Conservation (phyloP, 2,888 invertebrate genomes). For the Calameuta filiformis region DNA sequence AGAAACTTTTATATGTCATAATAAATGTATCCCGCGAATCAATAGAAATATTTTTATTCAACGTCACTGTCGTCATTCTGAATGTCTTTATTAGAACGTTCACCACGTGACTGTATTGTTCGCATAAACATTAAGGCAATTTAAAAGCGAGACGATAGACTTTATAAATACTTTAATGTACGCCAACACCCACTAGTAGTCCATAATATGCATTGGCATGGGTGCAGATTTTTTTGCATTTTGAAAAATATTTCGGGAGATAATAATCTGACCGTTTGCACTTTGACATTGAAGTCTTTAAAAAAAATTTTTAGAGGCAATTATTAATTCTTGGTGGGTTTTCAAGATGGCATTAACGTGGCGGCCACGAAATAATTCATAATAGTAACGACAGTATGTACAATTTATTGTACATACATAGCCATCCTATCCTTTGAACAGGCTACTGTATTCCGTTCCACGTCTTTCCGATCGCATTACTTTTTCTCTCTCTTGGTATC, state of each 20-base stretch:
- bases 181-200: not conserved
- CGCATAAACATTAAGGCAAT: not conserved
- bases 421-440: not conserved
- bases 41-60: not conserved
- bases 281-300: not conserved
- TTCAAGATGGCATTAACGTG: too few species aligned
- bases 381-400: not conserved
- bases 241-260: not conserved
- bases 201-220: not conserved
- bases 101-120: not conserved
- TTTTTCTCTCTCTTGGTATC: not conserved
- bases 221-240: not conserved
- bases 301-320: not conserved
- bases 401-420: not conserved
- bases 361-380: not conserved
- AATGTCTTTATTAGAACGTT: not conserved
- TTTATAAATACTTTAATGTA: not conserved
- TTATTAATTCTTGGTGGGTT: too few species aligned
- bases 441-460: not conserved
- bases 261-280: not conserved
- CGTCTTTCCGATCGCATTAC: not conserved
- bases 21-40: not conserved
- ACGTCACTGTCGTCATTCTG: not conserved
- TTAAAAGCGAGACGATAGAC: not conserved
- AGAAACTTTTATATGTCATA: not conserved